Base-by-base conservation (phyloP, 1,140 invertebrate species). In the Pemphigus obesinymphae region DNA sequence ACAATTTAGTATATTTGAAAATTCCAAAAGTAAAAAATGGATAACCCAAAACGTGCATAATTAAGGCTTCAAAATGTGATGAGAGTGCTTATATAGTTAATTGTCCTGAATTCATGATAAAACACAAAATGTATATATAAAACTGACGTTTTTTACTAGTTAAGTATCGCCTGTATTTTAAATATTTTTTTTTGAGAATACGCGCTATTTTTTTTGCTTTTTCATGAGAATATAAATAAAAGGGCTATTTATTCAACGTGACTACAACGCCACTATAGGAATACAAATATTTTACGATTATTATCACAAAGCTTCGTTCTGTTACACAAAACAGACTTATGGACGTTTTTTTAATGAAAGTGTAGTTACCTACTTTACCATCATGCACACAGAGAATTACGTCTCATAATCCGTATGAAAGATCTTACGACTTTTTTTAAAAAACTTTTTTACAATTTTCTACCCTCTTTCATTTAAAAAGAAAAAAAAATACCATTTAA, bases 261-360 rank as follows among this genome's bases (percentile, higher is more conserved):
- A 20, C 31, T 11, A 11, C 63, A n/a, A n/a, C 11, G 63, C 63
- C 34, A 34, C 23, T 37, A n/a, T n/a, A 37, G 34, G n/a, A 13
- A 68, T 31, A 34, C n/a, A 37, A 68, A 68, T 68, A 34, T n/a
- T 68, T 68, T 68, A 37, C 63, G 63, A 68, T 68, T 66, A 37
- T 68, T 68, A 50, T 68, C 63, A 5, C 63, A 37, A 68, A 13
- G n/a, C 10, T 40, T 34, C 63, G 5, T 68, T n/a, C n/a, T n/a
- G n/a, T n/a, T n/a, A n/a, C n/a, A n/a, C n/a, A n/a, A n/a, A 37
- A 68, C 63, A 34, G 34, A 34, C 37, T 68, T 31, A 68, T 40
- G 34, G 63, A 68, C 20, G 37, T 68, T 68, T 68, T n/a, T 68
- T 68, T 68, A 68, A 68, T 68, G 63, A 68, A 68, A 68, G 10